These are phyloP conservation scores for Torymus texanus DNA, from an alignment of 2,888 invertebrate species.

Conservation along the genomic window DNA sequence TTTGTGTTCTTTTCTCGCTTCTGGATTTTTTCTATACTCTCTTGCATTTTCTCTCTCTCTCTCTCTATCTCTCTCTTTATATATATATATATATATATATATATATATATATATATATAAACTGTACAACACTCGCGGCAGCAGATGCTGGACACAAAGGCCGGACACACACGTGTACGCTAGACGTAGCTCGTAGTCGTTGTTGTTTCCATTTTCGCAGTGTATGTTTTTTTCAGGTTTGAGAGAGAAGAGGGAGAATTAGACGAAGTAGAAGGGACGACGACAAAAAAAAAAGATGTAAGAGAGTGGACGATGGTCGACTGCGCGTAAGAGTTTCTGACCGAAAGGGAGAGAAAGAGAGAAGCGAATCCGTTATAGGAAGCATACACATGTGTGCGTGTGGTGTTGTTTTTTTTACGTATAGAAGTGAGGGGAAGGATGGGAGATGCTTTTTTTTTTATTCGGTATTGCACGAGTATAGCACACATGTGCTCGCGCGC, in stretches of 20 bases:
- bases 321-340: no score
- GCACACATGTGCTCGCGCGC: no score
- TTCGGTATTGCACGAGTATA: no score
- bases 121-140: background rate
- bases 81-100: no score
- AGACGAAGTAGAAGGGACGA: background rate
- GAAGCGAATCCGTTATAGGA: background rate
- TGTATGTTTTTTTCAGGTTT: conserved; percentile 4
- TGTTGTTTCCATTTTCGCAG: background rate
- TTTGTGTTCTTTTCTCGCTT: no score
- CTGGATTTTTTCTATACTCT: no score
- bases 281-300: background rate
- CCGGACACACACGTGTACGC: conserved; percentile 2
- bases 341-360: background rate
- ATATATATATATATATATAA: conserved; percentile 1
- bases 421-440: background rate
- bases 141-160: conserved; percentile 6
- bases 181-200: background rate
- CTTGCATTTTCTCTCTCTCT: no score
- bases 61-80: no score
- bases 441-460: no score
- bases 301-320: no score
- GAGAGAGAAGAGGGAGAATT: background rate
- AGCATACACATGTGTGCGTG: no score
- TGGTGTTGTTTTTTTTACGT: background rate